Conservation (phyloP, 2,888 invertebrate species). For the Drosophila niveifrons region DNA sequence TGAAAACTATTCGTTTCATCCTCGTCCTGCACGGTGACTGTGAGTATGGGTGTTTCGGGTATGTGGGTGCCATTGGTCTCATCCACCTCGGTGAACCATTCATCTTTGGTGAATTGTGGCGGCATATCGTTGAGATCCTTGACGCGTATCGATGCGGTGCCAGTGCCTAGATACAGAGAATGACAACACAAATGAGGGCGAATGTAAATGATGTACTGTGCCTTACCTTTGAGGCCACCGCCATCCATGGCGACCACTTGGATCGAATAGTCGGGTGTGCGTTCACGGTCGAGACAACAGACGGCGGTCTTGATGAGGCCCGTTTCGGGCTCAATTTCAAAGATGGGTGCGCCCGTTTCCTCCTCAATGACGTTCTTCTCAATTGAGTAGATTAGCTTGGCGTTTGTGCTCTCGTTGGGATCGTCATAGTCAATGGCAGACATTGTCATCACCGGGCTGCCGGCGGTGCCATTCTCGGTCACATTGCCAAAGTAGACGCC, state of each 20-base stretch:
- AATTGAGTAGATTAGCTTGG: constrained; percentile 96
- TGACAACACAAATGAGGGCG: neutral
- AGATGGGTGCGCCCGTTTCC: constrained; percentile 97
- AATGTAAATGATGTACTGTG: constrained; percentile 9
- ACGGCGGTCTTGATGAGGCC: constrained; percentile 98
- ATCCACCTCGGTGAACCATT: constrained; percentile 97
- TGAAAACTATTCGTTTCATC: constrained; percentile 98
- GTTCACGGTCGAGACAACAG: constrained; percentile 96
- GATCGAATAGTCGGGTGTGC: constrained; percentile 97
- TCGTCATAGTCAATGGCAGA: constrained; percentile 98
- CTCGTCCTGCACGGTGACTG: constrained; percentile 97
- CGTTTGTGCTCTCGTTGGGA: constrained; percentile 97
- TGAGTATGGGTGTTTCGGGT: constrained; percentile 96
- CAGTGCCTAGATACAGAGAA: constrained; percentile 86
- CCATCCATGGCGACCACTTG: constrained; percentile 98
- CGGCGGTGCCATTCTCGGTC: constrained; percentile 98
- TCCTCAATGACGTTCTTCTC: constrained; percentile 98
- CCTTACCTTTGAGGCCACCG: constrained; percentile 94
- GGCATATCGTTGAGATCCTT: constrained; percentile 99
- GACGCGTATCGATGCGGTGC: constrained; percentile 96
- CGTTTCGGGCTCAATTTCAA: constrained; percentile 97
- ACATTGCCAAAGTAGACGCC: constrained; percentile 97
- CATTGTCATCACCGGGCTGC: constrained; percentile 99
- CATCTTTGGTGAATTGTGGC: constrained; percentile 97
- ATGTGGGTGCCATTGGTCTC: constrained; percentile 96